Conservation (phyloP, 1,140 invertebrate genomes). For the Colletes latitarsis region DNA sequence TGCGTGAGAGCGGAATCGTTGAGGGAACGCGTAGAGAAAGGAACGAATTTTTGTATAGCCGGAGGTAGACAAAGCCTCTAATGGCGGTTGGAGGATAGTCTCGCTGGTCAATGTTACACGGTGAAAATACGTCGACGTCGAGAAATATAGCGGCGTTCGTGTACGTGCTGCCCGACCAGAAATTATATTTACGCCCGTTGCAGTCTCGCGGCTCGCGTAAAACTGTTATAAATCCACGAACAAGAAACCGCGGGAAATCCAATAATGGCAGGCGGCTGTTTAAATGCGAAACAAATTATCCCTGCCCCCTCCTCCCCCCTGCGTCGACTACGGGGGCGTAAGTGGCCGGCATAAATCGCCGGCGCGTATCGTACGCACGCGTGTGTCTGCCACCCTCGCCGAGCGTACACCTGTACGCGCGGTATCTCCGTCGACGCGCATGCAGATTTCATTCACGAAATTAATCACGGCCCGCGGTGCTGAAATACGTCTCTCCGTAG, state of each 20-base stretch:
- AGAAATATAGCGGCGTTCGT: background rate
- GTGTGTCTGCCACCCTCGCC: background rate
- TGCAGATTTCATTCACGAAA: constrained; percentile 50
- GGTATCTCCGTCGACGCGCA: constrained; percentile 3
- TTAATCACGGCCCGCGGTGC: constrained; percentile 38
- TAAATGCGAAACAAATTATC: constrained; percentile 35
- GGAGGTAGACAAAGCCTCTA: too few species aligned
- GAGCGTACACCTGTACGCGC: background rate
- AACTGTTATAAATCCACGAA: constrained; percentile 36
- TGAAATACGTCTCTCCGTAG: background rate
- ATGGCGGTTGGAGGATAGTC: too few species aligned
- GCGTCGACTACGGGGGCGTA: background rate
- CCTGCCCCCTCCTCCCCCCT: background rate
- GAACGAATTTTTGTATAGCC: too few species aligned
- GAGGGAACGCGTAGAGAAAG: too few species aligned
- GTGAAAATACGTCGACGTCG: background rate
- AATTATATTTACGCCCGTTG: constrained; percentile 8
- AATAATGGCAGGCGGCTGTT: constrained; percentile 41
- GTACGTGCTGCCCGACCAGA: constrained; percentile 5
- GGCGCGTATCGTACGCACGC: background rate
- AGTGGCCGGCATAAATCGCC: constrained; percentile 27
- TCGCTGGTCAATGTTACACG: background rate
- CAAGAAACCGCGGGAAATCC: constrained; percentile 30
- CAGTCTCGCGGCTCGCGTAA: background rate
- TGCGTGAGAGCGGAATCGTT: too few species aligned